Base-by-base conservation (phyloP, 1,140 invertebrate species). In the Papilio polyxenes region DNA sequence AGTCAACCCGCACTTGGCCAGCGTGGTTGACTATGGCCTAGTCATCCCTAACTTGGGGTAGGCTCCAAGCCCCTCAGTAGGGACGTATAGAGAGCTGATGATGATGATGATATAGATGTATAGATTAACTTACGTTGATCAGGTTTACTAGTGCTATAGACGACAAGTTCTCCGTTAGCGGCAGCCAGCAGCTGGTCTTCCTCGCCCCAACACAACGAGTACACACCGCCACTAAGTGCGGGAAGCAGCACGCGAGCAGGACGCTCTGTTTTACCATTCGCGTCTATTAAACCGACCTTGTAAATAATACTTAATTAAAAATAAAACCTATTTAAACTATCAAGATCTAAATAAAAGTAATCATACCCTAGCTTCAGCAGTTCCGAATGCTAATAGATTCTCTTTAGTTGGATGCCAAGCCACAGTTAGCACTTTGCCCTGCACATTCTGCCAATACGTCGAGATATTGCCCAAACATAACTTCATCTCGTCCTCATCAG, bases 381-480 rank as follows among this genome's bases (percentile, higher is more conserved):
- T 98, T 17, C 96, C 96, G 93, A 96, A 98, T 4, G 97, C 97
- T 23, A 98, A 87, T 9, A 96, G 81, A 84, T 96, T 96, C 93
- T 98, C 98, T 84, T 95, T 95, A 11, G 93, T 95, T 5, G 97
- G 97, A 95, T 98, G 97, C 97, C 97, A 98, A 11, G 96, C 95
- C 31, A 97, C 95, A 15, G 95, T 89, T 81, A 96, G 95, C 53
- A 98, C 96, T 94, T 97, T 97, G 23, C 96, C 96, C 87, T 96
- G 96, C 11, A 97, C 96, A 82, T 97, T 96, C 84, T 97, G 96
- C 96, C 96, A 97, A 48, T 96, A 94, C 15, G 87, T 83, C 0
- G 82, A 74, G 9, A 91, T 83, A 4, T 37, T 80, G 0, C 87
- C 87, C 4, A 69, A 49, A 0, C 62, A n/a, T n/a, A 91, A 53